phyloP scores from a whole-genome alignment of 2,113 vertebrate genomes.

The Notarius lentiginosus region DNA sequence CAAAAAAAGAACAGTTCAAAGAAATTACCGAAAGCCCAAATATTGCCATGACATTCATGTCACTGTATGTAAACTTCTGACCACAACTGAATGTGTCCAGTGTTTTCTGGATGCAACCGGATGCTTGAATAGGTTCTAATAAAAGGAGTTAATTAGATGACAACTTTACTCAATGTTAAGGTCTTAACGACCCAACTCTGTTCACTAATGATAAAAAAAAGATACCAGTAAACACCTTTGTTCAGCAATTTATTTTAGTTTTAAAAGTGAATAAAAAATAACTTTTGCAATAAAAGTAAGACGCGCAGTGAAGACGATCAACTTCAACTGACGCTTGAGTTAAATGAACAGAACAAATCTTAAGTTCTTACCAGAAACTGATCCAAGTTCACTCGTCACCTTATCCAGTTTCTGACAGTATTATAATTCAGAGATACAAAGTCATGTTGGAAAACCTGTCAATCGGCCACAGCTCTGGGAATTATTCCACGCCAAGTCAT shows the following conservation, averaged over 20 bases:
- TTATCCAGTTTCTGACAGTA: background rate
- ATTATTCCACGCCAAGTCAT: background rate
- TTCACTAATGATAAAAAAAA: background rate
- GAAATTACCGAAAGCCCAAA: too few species aligned
- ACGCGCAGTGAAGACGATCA: conserved; percentile 2
- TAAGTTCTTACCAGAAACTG: background rate
- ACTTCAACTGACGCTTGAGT: too few species aligned
- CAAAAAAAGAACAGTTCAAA: too few species aligned
- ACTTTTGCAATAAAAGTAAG: conserved; percentile 11
- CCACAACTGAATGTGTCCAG: too few species aligned
- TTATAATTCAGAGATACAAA: background rate
- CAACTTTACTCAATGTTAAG: too few species aligned
- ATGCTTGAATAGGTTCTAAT: background rate
- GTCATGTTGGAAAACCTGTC: background rate
- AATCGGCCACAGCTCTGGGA: background rate
- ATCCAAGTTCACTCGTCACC: background rate
- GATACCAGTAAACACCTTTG: background rate
- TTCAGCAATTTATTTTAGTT: conserved; percentile 6
- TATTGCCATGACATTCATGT: too few species aligned
- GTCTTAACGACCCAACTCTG: background rate
- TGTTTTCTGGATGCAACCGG: background rate
- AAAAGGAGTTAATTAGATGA: background rate
- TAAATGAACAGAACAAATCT: background rate
- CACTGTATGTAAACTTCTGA: too few species aligned
- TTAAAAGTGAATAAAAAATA: background rate